Base-by-base conservation (phyloP, 2,888 invertebrate species). In the Pristionchus fissidentatus region DNA sequence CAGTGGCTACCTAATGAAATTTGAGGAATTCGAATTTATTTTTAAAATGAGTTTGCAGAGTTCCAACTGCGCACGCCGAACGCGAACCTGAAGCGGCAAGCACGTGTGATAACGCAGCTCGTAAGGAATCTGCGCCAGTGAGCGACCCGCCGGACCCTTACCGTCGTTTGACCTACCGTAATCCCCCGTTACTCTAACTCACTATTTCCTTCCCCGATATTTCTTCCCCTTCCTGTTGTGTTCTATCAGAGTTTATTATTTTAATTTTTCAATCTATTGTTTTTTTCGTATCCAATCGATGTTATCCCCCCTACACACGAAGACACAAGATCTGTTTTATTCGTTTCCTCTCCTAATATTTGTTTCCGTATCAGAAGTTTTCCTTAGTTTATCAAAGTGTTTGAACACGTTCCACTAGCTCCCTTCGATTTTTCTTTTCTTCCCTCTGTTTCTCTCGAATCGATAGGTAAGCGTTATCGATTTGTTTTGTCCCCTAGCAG, bases 61-160 rank as follows among this genome's bases (percentile, higher is more conserved):
- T 66, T 84, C 73, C 85, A 84, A 73, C 60, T 66, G 13, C 73
- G 62, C 32, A 84, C 57, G 1, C 73, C 46, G 52, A 85, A 81
- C 43, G 29, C 46, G 26, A 43, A n/a, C 4, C 75, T 85, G 80
- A 83, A 81, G 81, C 73, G 85, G 15, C 85, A 83, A 70, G 85
- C 85, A 15, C 83, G 85, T 19, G 81, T 85, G 49, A 78, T 85
- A n/a, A 57, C 46, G 3, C 83, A 83, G 22, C 62, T 85, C 38
- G 73, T 83, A 38, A 52, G 84, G 32, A 80, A 75, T 15, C 81
- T 81, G 41, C 70, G 84, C 35, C 3, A 19, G 43, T 73, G 19
- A 66, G 13, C 7, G 26, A 35, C 13, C 62, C 35, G 26, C 35
- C 29, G 62, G 13, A 10, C 62, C 10, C 62, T 29, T 38, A 35